These are phyloP conservation scores for Megalops atlanticus DNA, from an alignment of 2,113 vertebrate genomes.

Conservation along the genomic window DNA sequence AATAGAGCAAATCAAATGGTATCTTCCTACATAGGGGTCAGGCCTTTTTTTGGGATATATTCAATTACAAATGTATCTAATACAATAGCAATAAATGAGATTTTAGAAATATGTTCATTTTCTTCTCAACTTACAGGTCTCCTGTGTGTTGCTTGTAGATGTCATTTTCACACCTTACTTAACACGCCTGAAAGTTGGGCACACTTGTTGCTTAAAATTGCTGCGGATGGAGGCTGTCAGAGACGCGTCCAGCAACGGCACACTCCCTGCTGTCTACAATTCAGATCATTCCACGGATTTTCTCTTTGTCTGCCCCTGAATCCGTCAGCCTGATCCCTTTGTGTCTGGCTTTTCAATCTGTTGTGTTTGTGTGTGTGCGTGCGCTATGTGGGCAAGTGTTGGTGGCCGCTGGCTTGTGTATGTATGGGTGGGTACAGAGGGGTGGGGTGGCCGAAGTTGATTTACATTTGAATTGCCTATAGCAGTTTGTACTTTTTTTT, in stretches of 20 bases:
- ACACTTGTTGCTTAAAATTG: not conserved
- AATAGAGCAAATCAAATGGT: not conserved
- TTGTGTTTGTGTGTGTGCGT: not conserved
- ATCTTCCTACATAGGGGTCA: not conserved
- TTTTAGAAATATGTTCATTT: not conserved
- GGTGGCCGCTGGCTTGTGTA: not conserved
- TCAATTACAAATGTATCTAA: not conserved
- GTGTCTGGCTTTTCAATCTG: not conserved
- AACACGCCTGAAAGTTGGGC: not conserved
- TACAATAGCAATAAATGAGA: not conserved
- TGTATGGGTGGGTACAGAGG: not conserved
- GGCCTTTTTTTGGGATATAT: not conserved
- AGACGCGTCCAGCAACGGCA: not conserved
- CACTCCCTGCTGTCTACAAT: not conserved
- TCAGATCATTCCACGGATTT: not conserved
- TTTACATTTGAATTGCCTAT: not conserved
- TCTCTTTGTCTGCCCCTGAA: not conserved
- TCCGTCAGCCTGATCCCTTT: not conserved
- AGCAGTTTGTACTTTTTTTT: not conserved
- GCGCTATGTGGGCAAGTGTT: not conserved
- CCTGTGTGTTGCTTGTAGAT: not conserved
- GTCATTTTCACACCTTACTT: not conserved
- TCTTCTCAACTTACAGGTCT: not conserved
- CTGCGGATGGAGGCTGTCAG: not conserved
- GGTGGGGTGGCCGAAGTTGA: not conserved